phyloP scores from a whole-genome alignment of 2,888 invertebrate genomes.

The Acronicta alni region DNA sequence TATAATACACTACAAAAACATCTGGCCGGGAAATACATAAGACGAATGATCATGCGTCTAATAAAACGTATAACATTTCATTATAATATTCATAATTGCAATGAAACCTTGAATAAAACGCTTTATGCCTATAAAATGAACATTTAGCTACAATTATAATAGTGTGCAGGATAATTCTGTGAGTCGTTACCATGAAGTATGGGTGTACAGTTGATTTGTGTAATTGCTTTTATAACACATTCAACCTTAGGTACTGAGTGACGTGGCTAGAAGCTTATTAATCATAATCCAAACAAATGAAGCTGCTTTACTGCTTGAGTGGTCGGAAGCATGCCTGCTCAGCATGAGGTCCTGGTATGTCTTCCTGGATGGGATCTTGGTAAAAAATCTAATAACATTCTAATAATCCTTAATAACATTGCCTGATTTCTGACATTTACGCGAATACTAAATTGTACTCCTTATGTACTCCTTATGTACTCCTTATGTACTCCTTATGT shows the following conservation, averaged over 20 bases:
- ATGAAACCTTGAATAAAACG: conserved; percentile 35
- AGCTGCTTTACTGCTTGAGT: too few relatives aligned
- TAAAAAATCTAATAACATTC: too few relatives aligned
- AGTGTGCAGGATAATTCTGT: conserved; percentile 18
- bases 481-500: too few relatives aligned
- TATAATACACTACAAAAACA: too few relatives aligned
- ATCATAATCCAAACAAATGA: neutral
- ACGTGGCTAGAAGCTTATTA: neutral
- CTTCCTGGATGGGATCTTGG: too few relatives aligned
- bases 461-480: too few relatives aligned
- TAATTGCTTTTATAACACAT: conserved; percentile 16
- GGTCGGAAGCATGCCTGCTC: too few relatives aligned
- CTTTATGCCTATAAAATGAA: conserved; percentile 31
- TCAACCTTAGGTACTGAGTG: conserved; percentile 10
- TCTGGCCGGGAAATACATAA: conserved; percentile 26
- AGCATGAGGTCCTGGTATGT: too few relatives aligned
- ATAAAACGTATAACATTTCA: conserved; percentile 17
- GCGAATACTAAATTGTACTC: too few relatives aligned
- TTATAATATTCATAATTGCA: conserved; percentile 43
- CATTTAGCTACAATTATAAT: conserved; percentile 19
- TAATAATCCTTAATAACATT: too few relatives aligned
- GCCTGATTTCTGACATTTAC: too few relatives aligned
- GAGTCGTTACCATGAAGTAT: conserved; percentile 18
- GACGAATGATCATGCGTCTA: conserved; percentile 25
- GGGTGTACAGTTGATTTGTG: conserved; percentile 20